Base-by-base conservation (phyloP, 2,797 vertebrate species). In the Heliangelus exortis region DNA sequence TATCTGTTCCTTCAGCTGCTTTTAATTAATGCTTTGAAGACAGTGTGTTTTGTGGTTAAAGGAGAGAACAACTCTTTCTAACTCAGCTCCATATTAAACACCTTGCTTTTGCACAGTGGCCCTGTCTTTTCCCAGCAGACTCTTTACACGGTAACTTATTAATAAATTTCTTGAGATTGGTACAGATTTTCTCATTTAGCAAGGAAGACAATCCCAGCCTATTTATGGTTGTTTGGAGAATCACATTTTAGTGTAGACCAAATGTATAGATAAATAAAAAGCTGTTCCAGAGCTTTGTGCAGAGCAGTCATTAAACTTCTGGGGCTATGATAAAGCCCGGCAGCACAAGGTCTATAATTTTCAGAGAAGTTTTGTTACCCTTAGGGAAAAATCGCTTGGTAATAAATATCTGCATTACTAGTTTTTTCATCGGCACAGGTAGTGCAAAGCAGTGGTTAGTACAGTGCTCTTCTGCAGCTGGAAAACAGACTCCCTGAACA, bases 21-120 rank as follows among this genome's bases (percentile, higher is more conserved):
- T 95, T 90, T 93, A 95, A 95, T 93, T 95, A 96, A 93, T 55
- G 45, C 62, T 94, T 95, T 93, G 86, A 95, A 78, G 76, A 69
- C 21, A 1, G 2, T 62, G 57, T 72, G 63, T 95, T 96, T 92
- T 73, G 77, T 51, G 84, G 85, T 95, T 91, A 84, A 92, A 84
- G 76, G 25, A 6, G 15, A 80, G 66, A 92, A 74, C 80, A 90
- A 80, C 36, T 80, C 67, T 83, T 90, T 92, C 34, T 76, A 74
- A 74, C 73, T 92, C 76, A 81, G 23, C 12, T 89, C 48, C 22
- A 18, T 48, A 25, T 79, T 84, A 90, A 93, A 76, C 10, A 45
- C 39, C 79, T 82, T 1, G 1, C 84, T 75, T 63, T 20, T 63
- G 33, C 68, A 75, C 29, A 77, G 47, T 45, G 83, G 17, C 31